phyloP scores from a whole-genome alignment of 2,113 vertebrate genomes.

The Pseudorasbora parva region DNA sequence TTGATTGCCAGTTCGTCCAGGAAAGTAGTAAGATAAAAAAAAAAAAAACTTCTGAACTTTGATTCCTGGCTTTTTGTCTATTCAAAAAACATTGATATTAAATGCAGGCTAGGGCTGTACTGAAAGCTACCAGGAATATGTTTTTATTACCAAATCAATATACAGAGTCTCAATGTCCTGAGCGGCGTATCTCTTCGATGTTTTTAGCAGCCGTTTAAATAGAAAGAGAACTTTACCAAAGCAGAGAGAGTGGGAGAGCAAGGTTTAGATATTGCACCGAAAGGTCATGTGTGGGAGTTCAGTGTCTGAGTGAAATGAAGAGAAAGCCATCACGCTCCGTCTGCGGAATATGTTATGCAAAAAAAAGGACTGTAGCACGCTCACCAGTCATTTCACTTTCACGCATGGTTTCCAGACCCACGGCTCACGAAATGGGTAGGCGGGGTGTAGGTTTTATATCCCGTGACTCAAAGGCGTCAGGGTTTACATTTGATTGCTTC shows the following conservation, averaged over 20 bases:
- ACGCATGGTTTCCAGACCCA: slow-evolving; percentile 75
- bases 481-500: slow-evolving; percentile 46
- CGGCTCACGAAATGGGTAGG: slow-evolving; percentile 71
- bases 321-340: slow-evolving; percentile 73
- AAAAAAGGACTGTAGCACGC: slow-evolving; percentile 68
- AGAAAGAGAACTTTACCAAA: slow-evolving; percentile 32
- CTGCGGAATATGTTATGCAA: slow-evolving; percentile 78
- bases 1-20: slow-evolving; percentile 26
- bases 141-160: slow-evolving; percentile 30
- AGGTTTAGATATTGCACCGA: slow-evolving; percentile 39
- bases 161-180: neutral
- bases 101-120: neutral
- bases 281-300: slow-evolving; percentile 60
- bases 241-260: slow-evolving; percentile 20
- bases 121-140: slow-evolving; percentile 17
- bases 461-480: slow-evolving; percentile 23
- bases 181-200: neutral
- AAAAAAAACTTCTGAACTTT: slow-evolving; percentile 9
- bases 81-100: neutral
- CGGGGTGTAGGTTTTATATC: slow-evolving; percentile 32
- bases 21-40: slow-evolving; percentile 1
- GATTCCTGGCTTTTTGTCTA: slow-evolving; percentile 33
- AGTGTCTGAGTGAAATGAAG: slow-evolving; percentile 68
- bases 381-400: slow-evolving; percentile 79
- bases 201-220: slow-evolving; percentile 25